phyloP scores from a whole-genome alignment of 2,797 vertebrate species.

The Alectoris magna region DNA sequence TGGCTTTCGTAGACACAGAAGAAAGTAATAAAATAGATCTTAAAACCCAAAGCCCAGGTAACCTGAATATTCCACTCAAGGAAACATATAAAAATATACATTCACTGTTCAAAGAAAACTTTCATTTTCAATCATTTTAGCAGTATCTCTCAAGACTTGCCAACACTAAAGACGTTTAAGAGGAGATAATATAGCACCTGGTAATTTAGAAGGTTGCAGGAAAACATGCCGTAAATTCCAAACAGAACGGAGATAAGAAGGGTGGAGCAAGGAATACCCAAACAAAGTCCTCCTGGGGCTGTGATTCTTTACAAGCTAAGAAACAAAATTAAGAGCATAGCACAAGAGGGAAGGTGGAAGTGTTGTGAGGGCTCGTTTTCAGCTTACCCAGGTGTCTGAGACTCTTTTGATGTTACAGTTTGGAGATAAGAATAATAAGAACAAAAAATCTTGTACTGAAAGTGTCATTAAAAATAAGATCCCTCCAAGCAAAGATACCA shows the following conservation, averaged over 20 bases:
- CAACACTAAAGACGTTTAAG: background rate
- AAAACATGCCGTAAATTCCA: background rate
- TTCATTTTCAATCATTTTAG: background rate
- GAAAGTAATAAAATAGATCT: background rate
- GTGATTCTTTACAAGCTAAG: background rate
- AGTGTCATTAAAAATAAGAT: background rate
- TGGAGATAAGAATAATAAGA: background rate
- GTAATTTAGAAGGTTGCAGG: background rate
- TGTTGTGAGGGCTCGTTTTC: rapidly evolving
- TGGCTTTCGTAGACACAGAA: background rate
- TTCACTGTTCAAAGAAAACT: background rate
- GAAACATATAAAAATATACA: background rate
- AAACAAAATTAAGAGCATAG: background rate
- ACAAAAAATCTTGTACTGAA: background rate
- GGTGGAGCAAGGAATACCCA: background rate
- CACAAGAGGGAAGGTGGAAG: background rate
- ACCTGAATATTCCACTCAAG: background rate
- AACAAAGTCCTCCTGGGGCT: background rate
- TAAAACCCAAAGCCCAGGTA: background rate
- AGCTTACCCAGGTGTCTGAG: background rate
- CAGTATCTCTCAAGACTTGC: background rate
- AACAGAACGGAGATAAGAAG: background rate
- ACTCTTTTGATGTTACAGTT: background rate
- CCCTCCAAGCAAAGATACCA: background rate
- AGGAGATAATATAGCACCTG: background rate